phyloP scores from a whole-genome alignment of 2,113 vertebrate genomes.

The Oreocharis arfaki region DNA sequence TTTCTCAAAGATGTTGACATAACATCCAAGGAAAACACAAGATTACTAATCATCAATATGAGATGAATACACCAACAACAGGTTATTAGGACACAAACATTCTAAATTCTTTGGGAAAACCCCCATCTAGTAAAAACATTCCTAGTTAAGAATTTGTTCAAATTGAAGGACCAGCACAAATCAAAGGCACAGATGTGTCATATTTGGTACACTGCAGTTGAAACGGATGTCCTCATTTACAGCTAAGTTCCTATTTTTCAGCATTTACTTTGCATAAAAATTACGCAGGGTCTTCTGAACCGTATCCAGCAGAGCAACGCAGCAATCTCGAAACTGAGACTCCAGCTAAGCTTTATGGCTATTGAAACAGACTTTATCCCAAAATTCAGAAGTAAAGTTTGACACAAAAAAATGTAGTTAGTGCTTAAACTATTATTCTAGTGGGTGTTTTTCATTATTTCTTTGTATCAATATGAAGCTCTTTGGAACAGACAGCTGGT shows the following conservation, averaged over 20 bases:
- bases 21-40: background rate
- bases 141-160: background rate
- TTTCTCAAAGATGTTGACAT: background rate
- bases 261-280: background rate
- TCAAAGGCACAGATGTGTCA: background rate
- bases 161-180: background rate
- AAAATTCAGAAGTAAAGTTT: background rate
- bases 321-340: background rate
- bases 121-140: background rate
- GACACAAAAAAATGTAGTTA: background rate
- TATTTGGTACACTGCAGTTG: background rate
- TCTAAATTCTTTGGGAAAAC: background rate
- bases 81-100: background rate
- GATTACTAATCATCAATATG: background rate
- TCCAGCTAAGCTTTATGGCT: background rate
- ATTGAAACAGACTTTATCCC: background rate
- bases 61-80: background rate
- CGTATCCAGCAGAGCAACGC: background rate
- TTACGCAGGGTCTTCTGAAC: background rate
- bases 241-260: background rate
- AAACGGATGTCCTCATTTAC: background rate
- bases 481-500: background rate
- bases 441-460: background rate
- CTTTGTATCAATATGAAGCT: background rate
- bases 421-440: background rate